phyloP scores from a whole-genome alignment of 1,140 invertebrate species.

The Papilio polytes region DNA sequence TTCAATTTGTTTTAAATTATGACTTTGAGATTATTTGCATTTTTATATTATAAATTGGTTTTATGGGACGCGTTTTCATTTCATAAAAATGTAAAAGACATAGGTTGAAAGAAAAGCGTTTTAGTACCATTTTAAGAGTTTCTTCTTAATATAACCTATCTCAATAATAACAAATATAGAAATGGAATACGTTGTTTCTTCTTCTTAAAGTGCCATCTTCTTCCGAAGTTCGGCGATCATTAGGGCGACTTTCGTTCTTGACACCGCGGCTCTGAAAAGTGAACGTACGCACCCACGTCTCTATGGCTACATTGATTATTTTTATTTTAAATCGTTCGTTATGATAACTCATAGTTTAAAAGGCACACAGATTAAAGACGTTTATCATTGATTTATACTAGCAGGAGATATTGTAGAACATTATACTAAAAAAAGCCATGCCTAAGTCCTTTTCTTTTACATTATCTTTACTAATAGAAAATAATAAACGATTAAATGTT shows the following conservation, averaged over 20 bases:
- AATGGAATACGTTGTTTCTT: background rate
- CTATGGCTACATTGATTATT: background rate
- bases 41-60: background rate
- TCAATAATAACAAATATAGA: background rate
- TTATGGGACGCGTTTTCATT: too few species aligned
- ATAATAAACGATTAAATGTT: too few species aligned
- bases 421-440: background rate
- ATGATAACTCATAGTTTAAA: slow-evolving; percentile 4
- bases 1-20: slow-evolving; percentile 26
- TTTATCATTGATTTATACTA: background rate
- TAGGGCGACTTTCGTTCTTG: too few species aligned
- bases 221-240: too few species aligned
- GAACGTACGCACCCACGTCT: too few species aligned
- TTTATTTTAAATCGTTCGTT: background rate
- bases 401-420: slow-evolving; percentile 3
- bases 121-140: background rate
- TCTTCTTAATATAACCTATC: background rate
- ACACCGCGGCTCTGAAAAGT: too few species aligned
- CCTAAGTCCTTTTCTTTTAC: background rate
- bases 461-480: background rate
- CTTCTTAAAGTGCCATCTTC: too few species aligned
- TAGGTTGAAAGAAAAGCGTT: background rate
- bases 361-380: background rate
- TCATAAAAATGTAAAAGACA: too few species aligned
- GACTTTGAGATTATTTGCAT: background rate